Conservation (phyloP, 2,113 vertebrate genomes). For the Tragelaphus buxtoni region DNA sequence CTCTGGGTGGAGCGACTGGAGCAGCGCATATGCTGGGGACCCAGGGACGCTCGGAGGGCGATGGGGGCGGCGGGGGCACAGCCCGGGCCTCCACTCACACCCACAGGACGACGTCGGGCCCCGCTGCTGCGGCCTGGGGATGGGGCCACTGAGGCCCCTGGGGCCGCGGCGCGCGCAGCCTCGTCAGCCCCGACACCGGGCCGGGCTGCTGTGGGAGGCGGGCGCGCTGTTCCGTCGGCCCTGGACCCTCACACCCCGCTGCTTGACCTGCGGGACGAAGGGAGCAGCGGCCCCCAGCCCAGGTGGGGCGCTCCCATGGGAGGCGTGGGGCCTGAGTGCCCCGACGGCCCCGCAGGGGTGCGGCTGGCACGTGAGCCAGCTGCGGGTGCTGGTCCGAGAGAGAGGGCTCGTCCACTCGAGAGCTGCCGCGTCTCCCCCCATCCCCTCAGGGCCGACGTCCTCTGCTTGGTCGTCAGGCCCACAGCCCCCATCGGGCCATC, state of each 20-base stretch:
- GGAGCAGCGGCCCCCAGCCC: neutral
- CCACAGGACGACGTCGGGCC: neutral
- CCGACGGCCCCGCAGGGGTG: fast-evolving
- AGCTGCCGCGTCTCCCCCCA: neutral
- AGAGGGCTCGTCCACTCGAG: neutral
- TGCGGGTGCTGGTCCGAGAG: neutral
- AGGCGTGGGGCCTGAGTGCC: neutral
- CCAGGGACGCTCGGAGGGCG: neutral
- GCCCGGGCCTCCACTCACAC: neutral
- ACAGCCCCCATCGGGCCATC: fast-evolving
- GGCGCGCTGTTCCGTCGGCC: neutral
- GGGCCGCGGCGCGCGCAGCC: neutral
- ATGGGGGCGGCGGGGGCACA: neutral
- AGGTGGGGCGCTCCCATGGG: neutral
- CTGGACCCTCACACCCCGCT: neutral
- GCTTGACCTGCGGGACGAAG: neutral
- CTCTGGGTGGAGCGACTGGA: neutral
- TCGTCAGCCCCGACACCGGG: neutral
- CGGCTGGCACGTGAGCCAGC: fast-evolving
- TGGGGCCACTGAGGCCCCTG: neutral
- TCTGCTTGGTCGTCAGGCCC: neutral
- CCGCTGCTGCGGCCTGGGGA: too few relatives aligned
- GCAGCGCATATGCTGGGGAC: neutral
- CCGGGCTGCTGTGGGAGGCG: neutral
- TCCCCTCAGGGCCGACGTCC: neutral